These are phyloP conservation scores for Alca torda DNA, from an alignment of 2,797 vertebrate species.

Conservation along the genomic window DNA sequence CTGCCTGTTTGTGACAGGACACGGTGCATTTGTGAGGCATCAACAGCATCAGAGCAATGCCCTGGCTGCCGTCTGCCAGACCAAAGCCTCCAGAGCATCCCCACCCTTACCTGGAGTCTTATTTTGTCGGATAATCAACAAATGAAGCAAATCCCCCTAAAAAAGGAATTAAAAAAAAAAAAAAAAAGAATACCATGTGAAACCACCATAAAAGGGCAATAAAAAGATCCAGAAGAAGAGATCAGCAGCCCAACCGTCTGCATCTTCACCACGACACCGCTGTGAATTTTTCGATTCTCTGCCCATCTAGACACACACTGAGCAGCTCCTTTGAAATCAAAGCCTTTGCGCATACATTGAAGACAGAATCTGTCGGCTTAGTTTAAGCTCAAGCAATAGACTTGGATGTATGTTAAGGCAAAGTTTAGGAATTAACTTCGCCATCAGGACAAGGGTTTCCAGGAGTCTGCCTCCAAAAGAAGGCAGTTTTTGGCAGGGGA, in stretches of 20 bases:
- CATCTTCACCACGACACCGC: accelerated
- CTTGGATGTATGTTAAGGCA: not conserved
- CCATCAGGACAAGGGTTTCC: not conserved
- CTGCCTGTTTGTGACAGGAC: not conserved
- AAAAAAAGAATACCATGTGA: not conserved
- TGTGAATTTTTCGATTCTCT: not conserved
- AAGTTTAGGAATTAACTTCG: not conserved
- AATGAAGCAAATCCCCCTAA: not conserved
- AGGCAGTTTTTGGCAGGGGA: not conserved
- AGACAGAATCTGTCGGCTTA: not conserved
- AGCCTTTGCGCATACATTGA: not conserved
- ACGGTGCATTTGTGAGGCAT: not conserved
- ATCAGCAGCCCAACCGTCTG: not conserved
- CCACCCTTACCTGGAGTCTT: not conserved
- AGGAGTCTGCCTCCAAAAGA: not conserved
- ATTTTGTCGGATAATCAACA: not conserved
- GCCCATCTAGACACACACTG: not conserved
- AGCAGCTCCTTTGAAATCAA: not conserved
- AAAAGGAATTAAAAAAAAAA: not conserved
- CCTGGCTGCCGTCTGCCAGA: not conserved
- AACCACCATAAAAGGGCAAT: not conserved
- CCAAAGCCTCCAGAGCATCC: not conserved
- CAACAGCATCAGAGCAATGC: not conserved
- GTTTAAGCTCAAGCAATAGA: not conserved
- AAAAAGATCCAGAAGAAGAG: not conserved